A percentile compares a stretch with the other conserved stretches of the same genome.
Conservation (phyloP, 2,888 invertebrate genomes). For the Falcaria lacertinaria region DNA sequence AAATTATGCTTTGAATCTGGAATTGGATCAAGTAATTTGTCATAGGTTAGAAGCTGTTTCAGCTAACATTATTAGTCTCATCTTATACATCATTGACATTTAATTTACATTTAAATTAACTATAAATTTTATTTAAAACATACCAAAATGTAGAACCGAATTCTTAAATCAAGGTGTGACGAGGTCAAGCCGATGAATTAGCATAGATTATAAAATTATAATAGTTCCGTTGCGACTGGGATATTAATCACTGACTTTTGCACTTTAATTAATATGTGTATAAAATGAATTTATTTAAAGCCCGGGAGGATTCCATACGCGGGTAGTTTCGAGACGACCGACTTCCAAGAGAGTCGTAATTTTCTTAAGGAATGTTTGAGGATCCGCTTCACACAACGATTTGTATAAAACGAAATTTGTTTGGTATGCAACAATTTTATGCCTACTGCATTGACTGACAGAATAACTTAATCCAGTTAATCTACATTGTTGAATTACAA, state of each 20-base stretch:
- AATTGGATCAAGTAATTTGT: slow-evolving; percentile 58
- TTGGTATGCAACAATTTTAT: slow-evolving; percentile 53
- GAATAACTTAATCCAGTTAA: slow-evolving; percentile 43
- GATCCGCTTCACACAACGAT: slow-evolving; percentile 50
- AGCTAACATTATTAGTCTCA: slow-evolving; percentile 46
- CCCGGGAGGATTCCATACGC: slow-evolving; percentile 25
- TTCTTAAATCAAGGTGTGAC: slow-evolving; percentile 62
- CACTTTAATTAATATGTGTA: slow-evolving; percentile 24
- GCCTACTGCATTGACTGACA: slow-evolving; percentile 44
- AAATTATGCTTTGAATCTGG: slow-evolving; percentile 60
- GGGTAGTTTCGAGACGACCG: slow-evolving; percentile 51
- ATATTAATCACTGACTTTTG: slow-evolving; percentile 39
- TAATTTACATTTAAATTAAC: slow-evolving; percentile 68
- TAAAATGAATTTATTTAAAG: slow-evolving; percentile 30
- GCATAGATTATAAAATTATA: slow-evolving; percentile 56
- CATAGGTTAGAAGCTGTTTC: slow-evolving; percentile 45
- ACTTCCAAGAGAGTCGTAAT: slow-evolving; percentile 54
- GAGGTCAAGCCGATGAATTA: slow-evolving; percentile 61
- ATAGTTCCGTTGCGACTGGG: slow-evolving; percentile 35
- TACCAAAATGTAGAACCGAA: slow-evolving; percentile 67
- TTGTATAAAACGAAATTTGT: slow-evolving; percentile 61
- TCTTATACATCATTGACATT: slow-evolving; percentile 60
- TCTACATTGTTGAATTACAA: slow-evolving; percentile 35
- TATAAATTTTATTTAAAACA: slow-evolving; percentile 65
- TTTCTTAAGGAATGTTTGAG: slow-evolving; percentile 54